phyloP scores from a whole-genome alignment of 2,113 vertebrate genomes.

The Anguilla japonica region DNA sequence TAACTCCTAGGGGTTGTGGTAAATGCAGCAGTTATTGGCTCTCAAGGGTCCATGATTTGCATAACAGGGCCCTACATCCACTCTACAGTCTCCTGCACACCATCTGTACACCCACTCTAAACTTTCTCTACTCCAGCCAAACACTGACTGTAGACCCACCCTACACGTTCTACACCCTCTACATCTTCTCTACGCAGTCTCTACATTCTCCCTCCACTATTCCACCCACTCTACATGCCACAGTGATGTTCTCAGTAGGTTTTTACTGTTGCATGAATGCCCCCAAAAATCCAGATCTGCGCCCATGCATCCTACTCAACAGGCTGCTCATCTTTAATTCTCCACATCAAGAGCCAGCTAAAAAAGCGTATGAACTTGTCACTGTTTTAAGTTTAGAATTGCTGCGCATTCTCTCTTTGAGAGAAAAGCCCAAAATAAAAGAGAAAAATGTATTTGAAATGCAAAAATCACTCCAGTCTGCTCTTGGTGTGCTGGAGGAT shows the following conservation, averaged over 20 bases:
- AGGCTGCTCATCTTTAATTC: neutral
- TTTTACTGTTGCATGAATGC: neutral
- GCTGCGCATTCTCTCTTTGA: neutral
- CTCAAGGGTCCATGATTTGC: too few species aligned
- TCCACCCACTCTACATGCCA: neutral
- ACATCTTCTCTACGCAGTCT: too few species aligned
- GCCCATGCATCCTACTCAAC: neutral
- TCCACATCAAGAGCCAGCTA: neutral
- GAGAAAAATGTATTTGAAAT: neutral
- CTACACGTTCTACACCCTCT: too few species aligned
- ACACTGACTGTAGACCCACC: too few species aligned
- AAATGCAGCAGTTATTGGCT: too few species aligned
- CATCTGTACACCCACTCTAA: too few species aligned
- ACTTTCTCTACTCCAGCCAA: too few species aligned
- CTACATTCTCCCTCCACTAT: neutral
- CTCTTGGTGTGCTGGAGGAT: neutral
- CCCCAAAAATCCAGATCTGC: neutral
- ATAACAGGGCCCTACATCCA: too few species aligned
- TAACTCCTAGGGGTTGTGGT: too few species aligned
- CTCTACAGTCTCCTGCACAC: too few species aligned
- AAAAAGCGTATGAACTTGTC: neutral
- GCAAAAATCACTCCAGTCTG: neutral
- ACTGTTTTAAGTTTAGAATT: neutral
- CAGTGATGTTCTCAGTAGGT: neutral
- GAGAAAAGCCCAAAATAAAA: neutral